These are phyloP conservation scores for Anodontia alba DNA, from an alignment of 2,888 invertebrate species.

Conservation along the genomic window DNA sequence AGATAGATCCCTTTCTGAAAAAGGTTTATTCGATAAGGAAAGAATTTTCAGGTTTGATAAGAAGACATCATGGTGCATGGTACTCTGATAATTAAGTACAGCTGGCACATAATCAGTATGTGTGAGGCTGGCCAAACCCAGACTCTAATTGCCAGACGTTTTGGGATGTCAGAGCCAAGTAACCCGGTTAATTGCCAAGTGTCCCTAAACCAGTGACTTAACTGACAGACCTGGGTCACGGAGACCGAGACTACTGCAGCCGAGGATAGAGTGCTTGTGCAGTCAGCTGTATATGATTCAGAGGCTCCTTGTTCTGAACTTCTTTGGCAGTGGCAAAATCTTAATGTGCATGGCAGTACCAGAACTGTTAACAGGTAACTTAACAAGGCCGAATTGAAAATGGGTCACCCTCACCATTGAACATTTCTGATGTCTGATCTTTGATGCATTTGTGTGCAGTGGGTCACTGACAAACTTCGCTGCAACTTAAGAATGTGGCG, in stretches of 20 bases:
- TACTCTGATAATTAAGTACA: neutral
- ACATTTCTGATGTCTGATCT: neutral
- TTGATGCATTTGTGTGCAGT: neutral
- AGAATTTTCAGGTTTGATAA: too few species aligned
- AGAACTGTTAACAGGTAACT: slow-evolving; percentile 3
- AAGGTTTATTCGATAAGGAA: too few species aligned
- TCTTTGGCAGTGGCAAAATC: neutral
- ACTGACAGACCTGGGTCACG: neutral
- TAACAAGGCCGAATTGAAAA: neutral
- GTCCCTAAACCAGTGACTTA: neutral
- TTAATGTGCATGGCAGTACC: neutral
- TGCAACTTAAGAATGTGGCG: too few species aligned
- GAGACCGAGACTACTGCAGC: neutral
- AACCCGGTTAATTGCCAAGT: neutral
- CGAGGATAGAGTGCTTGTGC: neutral
- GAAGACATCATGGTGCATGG: too few species aligned
- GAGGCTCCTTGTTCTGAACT: neutral
- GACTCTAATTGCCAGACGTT: neutral
- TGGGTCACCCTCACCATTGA: neutral
- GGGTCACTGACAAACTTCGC: too few species aligned
- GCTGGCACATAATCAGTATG: neutral
- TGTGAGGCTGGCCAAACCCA: neutral
- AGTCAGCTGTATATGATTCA: neutral
- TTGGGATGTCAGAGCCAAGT: neutral
- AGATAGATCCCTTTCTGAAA: too few species aligned